Evolutionary conservation across 2,113 vertebrate genomes (phyloP).

Genomic region (Pao palembangensis): DNA sequence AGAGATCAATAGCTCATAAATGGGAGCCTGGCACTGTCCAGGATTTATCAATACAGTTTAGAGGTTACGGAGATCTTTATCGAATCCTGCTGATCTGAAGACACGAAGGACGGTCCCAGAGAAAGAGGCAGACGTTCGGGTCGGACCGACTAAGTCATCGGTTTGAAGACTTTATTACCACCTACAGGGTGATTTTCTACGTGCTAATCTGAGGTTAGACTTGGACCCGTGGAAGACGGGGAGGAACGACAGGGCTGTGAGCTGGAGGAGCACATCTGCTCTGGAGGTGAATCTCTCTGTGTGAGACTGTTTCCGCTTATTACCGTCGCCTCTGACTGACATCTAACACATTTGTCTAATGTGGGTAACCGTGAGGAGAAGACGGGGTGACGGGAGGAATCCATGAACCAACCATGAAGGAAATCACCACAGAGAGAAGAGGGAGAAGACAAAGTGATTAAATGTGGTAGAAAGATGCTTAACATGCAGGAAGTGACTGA

Average conservation of each 20-base stretch:
- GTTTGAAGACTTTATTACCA: background rate
- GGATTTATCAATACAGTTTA: slow-evolving; percentile 12
- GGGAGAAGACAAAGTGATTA: slow-evolving; percentile 3
- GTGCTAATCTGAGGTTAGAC: too few relatives aligned
- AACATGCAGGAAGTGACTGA: too few relatives aligned
- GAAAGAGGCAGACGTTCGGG: background rate
- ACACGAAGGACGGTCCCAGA: background rate
- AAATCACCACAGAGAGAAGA: too few relatives aligned
- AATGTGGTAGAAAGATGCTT: background rate
- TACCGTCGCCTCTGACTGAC: slow-evolving; percentile 25
- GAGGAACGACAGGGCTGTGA: too few relatives aligned
- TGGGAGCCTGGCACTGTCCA: background rate
- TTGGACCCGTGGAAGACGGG: too few relatives aligned
- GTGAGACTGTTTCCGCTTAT: slow-evolving; percentile 35
- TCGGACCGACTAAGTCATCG: background rate
- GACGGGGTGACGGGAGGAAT: background rate
- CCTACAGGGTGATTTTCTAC: background rate
- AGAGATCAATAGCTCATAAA: slow-evolving; percentile 14
- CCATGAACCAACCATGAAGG: background rate
- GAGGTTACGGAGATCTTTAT: background rate
- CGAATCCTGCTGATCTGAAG: background rate
- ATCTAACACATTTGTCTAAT: slow-evolving; percentile 41
- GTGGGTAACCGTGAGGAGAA: slow-evolving; percentile 26
- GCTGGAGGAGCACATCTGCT: slow-evolving; percentile 16
- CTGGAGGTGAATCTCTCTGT: slow-evolving; percentile 37